Evolutionary conservation across 2,113 vertebrate genomes (phyloP), one percentile per base, ranked within the genome.

Genomic region (Colius striatus): DNA sequence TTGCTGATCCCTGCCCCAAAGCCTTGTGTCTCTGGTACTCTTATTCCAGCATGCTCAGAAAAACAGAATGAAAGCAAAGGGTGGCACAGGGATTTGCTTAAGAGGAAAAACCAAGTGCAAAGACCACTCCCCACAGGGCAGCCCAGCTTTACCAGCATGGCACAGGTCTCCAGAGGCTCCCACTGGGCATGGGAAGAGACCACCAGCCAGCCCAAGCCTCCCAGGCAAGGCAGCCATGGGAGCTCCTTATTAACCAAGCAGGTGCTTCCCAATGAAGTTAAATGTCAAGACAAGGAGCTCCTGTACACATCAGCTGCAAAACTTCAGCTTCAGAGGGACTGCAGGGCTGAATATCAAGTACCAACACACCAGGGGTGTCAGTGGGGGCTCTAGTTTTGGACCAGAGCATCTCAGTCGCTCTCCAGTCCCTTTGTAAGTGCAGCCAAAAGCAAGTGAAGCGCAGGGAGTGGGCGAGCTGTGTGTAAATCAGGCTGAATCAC

Each of bases 181-280:
- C 3, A 0, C 0, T 15, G 70, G 57, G 2, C 51, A 23, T 4
- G 11, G 50, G 20, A 51, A 22, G 72, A 58, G 6, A 71, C 2
- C 66, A 43, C 13, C 6, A 0, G 53, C 27, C 71, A 94, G 88
- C 23, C 54, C 67, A 43, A 90, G 36, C 19, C 61, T 38, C 55
- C 41, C 84, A 54, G 13, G 10, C 16, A 8, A 75, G 23, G 50
- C 68, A 67, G 70, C 22, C 6, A 5, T 17, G 15, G 32, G 20
- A 92, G 29, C n/a, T 91, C 63, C 54, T 54, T 2, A 3, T n/a
- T 78, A 4, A 41, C 50, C 53, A 36, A 62, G 43, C 43, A 75
- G 45, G 58, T 75, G 9, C 45, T 51, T 86, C 76, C 75, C 85
- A 65, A 4, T 0, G 12, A 67, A 66, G 54, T 2, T 16, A 54